Percentiles rank a stretch among this genome's conserved stretches.
phyloP scores from a whole-genome alignment of 2,888 invertebrate genomes.

The Choreutis nemorana region DNA sequence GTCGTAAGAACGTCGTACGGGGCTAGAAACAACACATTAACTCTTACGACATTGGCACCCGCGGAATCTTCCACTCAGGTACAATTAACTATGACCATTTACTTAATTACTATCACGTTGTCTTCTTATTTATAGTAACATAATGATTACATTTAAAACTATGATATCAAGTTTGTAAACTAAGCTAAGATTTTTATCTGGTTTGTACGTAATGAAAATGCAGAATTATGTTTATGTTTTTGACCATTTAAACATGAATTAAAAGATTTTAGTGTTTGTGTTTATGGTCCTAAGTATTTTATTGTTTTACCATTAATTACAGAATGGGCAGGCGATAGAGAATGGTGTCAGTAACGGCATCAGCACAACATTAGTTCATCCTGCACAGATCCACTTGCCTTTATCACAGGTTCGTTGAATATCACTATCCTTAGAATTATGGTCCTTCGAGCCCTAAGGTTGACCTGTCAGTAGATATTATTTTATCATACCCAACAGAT shows the following conservation, averaged over 20 bases:
- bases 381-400: conserved; percentile 57
- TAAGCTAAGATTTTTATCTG: too few species aligned
- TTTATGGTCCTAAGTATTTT: not conserved
- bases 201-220: too few species aligned
- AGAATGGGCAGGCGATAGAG: conserved; percentile 39
- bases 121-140: not conserved
- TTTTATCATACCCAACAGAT: not conserved
- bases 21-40: conserved; percentile 43
- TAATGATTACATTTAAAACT: too few species aligned
- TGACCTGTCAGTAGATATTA: not conserved
- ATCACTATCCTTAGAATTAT: not conserved
- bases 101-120: not conserved
- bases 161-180: not conserved
- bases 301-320: conserved; percentile 14
- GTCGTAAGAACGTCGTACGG: conserved; percentile 48
- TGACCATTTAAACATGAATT: not conserved
- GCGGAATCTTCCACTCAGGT: conserved; percentile 34
- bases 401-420: conserved; percentile 57
- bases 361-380: conserved; percentile 42
- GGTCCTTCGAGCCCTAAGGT: not conserved
- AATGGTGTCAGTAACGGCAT: conserved; percentile 39
- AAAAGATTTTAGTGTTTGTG: not conserved
- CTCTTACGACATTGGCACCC: conserved; percentile 45
- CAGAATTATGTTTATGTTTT: not conserved
- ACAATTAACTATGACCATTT: conserved; percentile 8